A percentile compares a stretch with the other conserved stretches of the same genome.
Conservation (phyloP, 2,113 vertebrate genomes). For the Tragulus kanchil region DNA sequence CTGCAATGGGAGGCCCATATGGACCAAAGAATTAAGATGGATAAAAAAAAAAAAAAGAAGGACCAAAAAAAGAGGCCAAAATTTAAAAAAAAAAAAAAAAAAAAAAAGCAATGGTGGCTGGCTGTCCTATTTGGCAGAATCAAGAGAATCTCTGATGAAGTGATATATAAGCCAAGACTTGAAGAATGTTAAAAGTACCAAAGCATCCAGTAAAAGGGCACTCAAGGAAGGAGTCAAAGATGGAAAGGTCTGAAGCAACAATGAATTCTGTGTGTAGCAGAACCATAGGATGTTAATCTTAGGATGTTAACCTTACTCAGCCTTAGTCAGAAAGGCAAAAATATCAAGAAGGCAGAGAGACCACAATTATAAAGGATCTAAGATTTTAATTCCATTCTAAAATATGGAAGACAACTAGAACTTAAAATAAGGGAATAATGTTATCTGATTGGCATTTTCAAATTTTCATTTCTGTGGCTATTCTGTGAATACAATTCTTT, state of each 20-base stretch:
- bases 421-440: not conserved
- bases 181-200: not conserved
- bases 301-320: not conserved
- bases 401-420: not conserved
- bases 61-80: too few relatives aligned
- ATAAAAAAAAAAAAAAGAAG: too few relatives aligned
- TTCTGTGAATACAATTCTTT: not conserved
- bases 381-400: slow-evolving; percentile 7
- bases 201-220: not conserved
- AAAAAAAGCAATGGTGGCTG: not conserved
- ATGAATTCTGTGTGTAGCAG: not conserved
- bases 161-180: not conserved
- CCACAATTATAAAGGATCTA: not conserved
- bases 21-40: too few relatives aligned
- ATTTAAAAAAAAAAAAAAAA: not conserved
- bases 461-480: not conserved
- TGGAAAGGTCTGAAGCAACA: not conserved
- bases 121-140: not conserved
- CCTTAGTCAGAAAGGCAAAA: not conserved
- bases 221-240: not conserved
- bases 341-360: not conserved
- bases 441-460: not conserved
- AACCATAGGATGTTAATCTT: not conserved
- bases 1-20: too few relatives aligned
- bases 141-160: not conserved